Conservation (phyloP, 2,113 vertebrate species). For the Archocentrus centrarchus region DNA sequence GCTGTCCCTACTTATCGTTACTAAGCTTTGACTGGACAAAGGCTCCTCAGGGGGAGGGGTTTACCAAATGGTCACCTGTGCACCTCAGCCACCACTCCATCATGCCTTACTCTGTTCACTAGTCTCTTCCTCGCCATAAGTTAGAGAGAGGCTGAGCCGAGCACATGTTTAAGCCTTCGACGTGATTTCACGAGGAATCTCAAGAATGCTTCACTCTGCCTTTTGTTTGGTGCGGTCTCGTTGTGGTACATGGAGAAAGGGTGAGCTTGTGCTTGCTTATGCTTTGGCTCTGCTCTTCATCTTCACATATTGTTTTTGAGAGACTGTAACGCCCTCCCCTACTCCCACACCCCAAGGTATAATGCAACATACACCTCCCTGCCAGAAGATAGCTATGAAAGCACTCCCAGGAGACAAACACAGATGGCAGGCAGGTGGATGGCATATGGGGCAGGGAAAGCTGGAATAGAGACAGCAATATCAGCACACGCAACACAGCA, state of each 20-base stretch:
- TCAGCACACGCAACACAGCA: slow-evolving; percentile 17
- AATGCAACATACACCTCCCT: slow-evolving; percentile 13
- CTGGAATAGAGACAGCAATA: slow-evolving; percentile 13
- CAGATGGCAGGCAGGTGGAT: slow-evolving; percentile 58
- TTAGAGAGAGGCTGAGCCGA: neutral
- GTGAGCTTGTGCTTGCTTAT: slow-evolving; percentile 11
- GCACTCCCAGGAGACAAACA: slow-evolving; percentile 35
- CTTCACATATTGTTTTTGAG: neutral
- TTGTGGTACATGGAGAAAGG: slow-evolving; percentile 13
- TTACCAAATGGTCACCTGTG: neutral
- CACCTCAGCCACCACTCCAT: neutral
- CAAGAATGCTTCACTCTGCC: slow-evolving; percentile 53
- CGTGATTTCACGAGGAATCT: slow-evolving; percentile 59
- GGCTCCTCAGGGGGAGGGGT: neutral
- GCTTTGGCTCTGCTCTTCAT: slow-evolving; percentile 12
- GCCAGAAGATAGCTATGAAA: slow-evolving; percentile 35
- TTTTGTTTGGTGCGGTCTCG: slow-evolving; percentile 45
- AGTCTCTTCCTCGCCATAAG: neutral
- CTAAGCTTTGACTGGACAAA: neutral
- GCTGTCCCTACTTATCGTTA: neutral
- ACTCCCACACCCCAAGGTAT: neutral
- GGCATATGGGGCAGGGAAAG: slow-evolving; percentile 29
- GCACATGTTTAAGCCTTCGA: slow-evolving; percentile 17
- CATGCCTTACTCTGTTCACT: neutral
- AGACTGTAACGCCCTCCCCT: neutral